These are phyloP conservation scores for Pristionchus maxplancki DNA, from an alignment of 2,888 invertebrate species.

Conservation along the genomic window DNA sequence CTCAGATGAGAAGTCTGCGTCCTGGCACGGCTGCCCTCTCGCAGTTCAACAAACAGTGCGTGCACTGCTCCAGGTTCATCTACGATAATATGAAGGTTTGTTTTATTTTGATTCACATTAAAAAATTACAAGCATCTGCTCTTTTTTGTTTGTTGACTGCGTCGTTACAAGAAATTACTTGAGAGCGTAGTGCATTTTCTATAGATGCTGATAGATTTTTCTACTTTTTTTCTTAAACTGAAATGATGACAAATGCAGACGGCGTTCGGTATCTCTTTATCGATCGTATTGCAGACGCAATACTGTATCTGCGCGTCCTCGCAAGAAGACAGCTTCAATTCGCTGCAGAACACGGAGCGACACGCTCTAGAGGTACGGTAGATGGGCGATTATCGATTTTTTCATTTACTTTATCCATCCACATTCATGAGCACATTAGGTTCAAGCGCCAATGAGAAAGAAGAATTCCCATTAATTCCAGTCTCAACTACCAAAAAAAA, in stretches of 20 bases:
- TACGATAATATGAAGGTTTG: slow-evolving; percentile 9
- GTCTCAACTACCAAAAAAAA: too few species aligned
- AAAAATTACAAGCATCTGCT: too few species aligned
- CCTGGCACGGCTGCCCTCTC: neutral
- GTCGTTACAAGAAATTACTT: too few species aligned
- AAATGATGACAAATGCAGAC: too few species aligned
- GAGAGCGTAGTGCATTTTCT: too few species aligned
- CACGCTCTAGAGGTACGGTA: slow-evolving; percentile 45
- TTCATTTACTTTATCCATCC: too few species aligned
- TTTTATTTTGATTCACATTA: too few species aligned
- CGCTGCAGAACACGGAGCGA: neutral
- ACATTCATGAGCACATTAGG: too few species aligned
- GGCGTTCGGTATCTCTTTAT: neutral
- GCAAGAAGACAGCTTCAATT: slow-evolving; percentile 12
- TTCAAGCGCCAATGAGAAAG: too few species aligned
- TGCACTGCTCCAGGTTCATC: slow-evolving; percentile 5
- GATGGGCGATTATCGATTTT: neutral
- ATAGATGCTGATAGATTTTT: too few species aligned
- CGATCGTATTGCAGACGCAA: neutral
- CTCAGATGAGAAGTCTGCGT: slow-evolving; percentile 21
- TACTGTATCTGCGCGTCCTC: slow-evolving; percentile 37
- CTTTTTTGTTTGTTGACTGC: neutral
- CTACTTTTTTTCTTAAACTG: too few species aligned
- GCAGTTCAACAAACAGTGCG: neutral
- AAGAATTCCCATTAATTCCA: too few species aligned